phyloP scores from a whole-genome alignment of 2,797 vertebrate genomes.

The Streptopelia turtur region DNA sequence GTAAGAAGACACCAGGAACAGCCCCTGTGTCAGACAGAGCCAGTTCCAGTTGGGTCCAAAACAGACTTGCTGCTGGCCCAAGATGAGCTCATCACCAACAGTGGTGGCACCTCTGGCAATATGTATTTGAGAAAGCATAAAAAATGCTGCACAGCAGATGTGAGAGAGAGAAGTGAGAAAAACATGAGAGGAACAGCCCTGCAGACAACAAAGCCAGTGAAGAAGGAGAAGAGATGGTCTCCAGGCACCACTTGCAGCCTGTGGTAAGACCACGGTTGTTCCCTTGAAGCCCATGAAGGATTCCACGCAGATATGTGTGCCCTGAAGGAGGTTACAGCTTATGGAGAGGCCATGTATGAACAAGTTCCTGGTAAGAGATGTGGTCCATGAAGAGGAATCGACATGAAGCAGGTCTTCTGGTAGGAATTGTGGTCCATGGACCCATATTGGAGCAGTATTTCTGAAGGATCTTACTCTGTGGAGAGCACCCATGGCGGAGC shows the following conservation, averaged over 20 bases:
- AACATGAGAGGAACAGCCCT: not conserved
- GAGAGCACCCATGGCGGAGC: not conserved
- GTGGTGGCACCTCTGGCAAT: accelerated
- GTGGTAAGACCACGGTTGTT: not conserved
- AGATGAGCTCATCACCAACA: accelerated
- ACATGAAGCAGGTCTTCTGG: not conserved
- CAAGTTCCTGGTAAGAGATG: not conserved
- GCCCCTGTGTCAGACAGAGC: not conserved
- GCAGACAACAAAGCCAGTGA: not conserved
- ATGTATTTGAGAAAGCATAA: not conserved
- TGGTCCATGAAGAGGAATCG: not conserved
- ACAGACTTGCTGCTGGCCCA: not conserved
- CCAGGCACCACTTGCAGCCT: not conserved
- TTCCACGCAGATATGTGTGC: accelerated
- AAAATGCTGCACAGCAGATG: accelerated
- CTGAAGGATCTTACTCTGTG: not conserved
- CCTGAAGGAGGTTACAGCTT: not conserved
- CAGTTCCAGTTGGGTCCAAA: not conserved
- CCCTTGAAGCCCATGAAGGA: not conserved
- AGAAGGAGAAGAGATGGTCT: not conserved
- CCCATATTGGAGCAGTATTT: not conserved
- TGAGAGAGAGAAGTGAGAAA: not conserved
- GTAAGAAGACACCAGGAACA: not conserved
- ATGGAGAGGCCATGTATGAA: not conserved
- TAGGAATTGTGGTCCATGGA: not conserved